Conservation (phyloP, 2,888 invertebrate species). For the Hydraecia micacea region DNA sequence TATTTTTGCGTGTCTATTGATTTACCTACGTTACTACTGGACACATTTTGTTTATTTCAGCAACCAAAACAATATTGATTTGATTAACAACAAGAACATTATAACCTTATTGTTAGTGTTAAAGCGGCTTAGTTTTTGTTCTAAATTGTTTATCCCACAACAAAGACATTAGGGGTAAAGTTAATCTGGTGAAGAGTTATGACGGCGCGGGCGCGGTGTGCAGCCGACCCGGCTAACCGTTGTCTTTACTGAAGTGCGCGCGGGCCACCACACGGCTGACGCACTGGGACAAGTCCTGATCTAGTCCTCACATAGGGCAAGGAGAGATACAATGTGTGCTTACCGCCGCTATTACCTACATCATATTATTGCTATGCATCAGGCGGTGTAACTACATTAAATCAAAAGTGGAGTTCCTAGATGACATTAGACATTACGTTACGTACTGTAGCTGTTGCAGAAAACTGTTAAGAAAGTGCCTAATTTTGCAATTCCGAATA, state of each 20-base stretch:
- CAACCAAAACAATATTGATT: no score
- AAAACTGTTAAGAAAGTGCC: no score
- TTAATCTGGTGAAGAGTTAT: slow-evolving; percentile 66
- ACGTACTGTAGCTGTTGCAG: not conserved
- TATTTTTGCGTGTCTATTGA: not conserved
- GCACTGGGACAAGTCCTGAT: slow-evolving; percentile 34
- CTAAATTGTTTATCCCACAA: slow-evolving; percentile 55
- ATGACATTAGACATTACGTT: no score
- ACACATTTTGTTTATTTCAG: not conserved
- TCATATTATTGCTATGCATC: not conserved
- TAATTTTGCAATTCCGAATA: not conserved
- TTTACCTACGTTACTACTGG: no score
- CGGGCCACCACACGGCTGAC: slow-evolving; percentile 31
- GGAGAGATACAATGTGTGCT: not conserved
- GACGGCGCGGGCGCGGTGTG: slow-evolving; percentile 51
- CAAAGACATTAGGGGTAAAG: slow-evolving; percentile 62
- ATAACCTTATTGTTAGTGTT: not conserved
- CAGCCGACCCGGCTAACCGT: slow-evolving; percentile 33
- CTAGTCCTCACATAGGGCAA: not conserved
- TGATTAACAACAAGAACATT: not conserved
- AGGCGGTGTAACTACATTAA: not conserved
- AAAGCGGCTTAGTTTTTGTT: slow-evolving; percentile 27
- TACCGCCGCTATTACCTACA: not conserved
- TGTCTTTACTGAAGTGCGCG: slow-evolving; percentile 36
- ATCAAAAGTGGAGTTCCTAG: not conserved